phyloP scores from a whole-genome alignment of 2,888 invertebrate species.

The Aphidius colemani region DNA sequence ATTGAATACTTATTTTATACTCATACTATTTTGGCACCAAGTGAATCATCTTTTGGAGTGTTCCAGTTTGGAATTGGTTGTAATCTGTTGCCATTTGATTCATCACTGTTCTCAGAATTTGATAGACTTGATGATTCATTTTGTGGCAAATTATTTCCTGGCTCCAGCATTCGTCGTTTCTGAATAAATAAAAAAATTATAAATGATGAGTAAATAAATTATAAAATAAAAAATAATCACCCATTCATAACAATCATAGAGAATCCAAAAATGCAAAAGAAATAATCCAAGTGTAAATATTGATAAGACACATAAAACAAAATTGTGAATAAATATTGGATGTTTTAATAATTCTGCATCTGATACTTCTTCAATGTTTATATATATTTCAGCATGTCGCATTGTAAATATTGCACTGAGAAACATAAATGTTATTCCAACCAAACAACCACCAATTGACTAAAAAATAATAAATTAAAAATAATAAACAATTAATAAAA shows the following conservation, averaged over 20 bases:
- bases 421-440: constrained; percentile 43
- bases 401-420: constrained; percentile 47
- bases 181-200: constrained; percentile 1
- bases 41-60: not conserved
- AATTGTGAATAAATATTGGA: constrained; percentile 54
- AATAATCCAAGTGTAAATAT: constrained; percentile 50
- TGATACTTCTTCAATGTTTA: constrained; percentile 47
- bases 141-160: not conserved
- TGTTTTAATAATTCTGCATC: constrained; percentile 48
- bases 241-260: constrained; percentile 45
- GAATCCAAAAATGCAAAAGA: constrained; percentile 49
- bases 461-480: constrained; percentile 30
- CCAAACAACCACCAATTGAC: constrained; percentile 42
- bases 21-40: not conserved
- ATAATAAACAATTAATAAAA: constrained; percentile 5
- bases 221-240: constrained; percentile 33
- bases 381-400: constrained; percentile 49
- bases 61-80: constrained; percentile 14
- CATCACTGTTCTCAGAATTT: too few relatives aligned
- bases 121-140: too few relatives aligned
- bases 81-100: not conserved
- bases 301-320: constrained; percentile 49
- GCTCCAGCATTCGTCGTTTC: not conserved
- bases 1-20: too few relatives aligned
- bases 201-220: not conserved